Conservation (phyloP, 23 tunicate species). For the Oikopleura albicans region DNA sequence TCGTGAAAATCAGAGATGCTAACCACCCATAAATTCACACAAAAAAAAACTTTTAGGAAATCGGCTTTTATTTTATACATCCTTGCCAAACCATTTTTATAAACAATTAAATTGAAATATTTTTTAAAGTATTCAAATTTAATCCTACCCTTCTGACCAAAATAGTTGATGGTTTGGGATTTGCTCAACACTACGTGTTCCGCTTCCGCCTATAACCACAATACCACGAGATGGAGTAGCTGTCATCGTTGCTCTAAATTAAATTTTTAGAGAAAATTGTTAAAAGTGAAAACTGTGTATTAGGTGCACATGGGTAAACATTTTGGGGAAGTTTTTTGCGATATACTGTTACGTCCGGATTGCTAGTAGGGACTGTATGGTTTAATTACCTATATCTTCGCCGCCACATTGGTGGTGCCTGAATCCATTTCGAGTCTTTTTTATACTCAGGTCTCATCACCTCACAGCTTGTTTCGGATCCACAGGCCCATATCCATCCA, state of each 20-base stretch:
- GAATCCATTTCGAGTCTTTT: background rate
- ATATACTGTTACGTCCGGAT: no score
- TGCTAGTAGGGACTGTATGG: no score
- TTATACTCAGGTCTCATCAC: background rate
- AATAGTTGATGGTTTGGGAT: background rate
- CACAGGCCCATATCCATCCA: constrained; percentile 13
- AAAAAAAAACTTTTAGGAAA: no score
- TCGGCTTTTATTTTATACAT: no score
- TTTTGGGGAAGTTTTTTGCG: no score
- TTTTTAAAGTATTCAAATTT: background rate
- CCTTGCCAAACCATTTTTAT: no score
- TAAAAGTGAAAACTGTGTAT: no score
- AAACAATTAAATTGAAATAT: background rate
- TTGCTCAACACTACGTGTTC: background rate
- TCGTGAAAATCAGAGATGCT: no score
- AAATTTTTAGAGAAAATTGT: background rate
- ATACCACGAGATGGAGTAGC: background rate
- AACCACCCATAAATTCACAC: no score
- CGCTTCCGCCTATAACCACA: background rate
- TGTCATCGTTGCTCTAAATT: background rate
- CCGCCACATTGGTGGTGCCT: constrained; percentile 3
- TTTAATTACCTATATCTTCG: background rate
- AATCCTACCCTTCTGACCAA: background rate
- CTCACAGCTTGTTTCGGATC: background rate
- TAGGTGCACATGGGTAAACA: no score